Conservation (phyloP, 2,113 vertebrate species). For the Nibea albiflora region DNA sequence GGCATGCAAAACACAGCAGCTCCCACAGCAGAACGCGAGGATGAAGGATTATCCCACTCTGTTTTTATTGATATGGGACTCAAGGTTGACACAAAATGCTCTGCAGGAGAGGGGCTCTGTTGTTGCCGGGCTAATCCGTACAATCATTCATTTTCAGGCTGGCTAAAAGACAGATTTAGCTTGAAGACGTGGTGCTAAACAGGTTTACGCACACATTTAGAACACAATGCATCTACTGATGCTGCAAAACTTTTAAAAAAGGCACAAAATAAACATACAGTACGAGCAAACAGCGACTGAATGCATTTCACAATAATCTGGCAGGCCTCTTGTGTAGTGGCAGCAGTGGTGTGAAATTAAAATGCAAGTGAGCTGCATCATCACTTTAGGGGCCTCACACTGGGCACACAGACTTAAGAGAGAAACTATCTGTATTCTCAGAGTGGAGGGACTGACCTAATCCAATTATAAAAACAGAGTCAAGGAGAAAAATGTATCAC, state of each 20-base stretch:
- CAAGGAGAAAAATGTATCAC: conserved; percentile 47
- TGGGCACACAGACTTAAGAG: conserved; percentile 24
- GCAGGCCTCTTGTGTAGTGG: conserved; percentile 10
- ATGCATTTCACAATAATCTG: conserved; percentile 9
- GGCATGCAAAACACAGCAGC: conserved; percentile 19
- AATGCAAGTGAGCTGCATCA: conserved; percentile 60
- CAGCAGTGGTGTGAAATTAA: conserved; percentile 43
- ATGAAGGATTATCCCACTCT: conserved; percentile 48
- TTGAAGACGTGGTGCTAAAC: conserved; percentile 20
- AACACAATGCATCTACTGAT: too few species aligned
- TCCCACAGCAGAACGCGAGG: conserved; percentile 12
- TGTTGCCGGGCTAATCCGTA: conserved; percentile 18
- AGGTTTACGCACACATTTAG: neutral
- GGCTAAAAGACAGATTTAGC: conserved; percentile 14
- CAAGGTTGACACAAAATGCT: conserved; percentile 30
- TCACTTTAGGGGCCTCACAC: conserved; percentile 51
- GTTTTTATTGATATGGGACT: conserved; percentile 55
- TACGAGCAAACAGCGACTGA: neutral
- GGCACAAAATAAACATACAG: neutral
- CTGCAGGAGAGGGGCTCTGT: conserved; percentile 11
- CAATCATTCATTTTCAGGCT: conserved; percentile 33
- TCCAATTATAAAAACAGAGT: conserved; percentile 59
- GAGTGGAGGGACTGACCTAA: conserved; percentile 43
- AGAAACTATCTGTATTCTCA: conserved; percentile 32
- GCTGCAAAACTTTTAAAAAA: too few species aligned